Conservation (phyloP, 2,888 invertebrate species). For the Yponomeuta evonymella region DNA sequence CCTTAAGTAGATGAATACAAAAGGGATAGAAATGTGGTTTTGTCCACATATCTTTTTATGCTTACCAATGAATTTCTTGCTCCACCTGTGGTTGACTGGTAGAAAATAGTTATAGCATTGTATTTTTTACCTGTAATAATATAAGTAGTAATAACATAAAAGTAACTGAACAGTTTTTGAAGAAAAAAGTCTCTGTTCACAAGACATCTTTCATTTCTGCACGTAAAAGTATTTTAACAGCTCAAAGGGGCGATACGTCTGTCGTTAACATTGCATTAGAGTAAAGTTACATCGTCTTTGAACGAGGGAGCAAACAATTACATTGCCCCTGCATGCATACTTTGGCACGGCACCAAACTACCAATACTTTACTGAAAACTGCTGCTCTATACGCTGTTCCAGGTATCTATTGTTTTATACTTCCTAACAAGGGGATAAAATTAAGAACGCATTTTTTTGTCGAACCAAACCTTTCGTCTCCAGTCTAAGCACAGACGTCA, state of each 20-base stretch:
- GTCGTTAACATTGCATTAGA: slow-evolving; percentile 55
- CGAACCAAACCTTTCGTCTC: neutral
- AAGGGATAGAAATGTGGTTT: no score
- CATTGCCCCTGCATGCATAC: slow-evolving; percentile 44
- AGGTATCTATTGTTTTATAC: neutral
- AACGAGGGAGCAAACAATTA: slow-evolving; percentile 47
- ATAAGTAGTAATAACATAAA: no score
- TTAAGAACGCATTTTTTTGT: neutral
- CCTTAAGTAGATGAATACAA: no score
- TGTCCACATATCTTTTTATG: no score
- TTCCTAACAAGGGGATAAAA: neutral
- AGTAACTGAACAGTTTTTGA: neutral
- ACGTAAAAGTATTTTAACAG: neutral
- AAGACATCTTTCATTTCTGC: slow-evolving; percentile 19
- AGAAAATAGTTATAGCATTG: no score
- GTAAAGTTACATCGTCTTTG: slow-evolving; percentile 25
- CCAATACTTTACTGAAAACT: slow-evolving; percentile 3
- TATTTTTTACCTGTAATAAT: no score
- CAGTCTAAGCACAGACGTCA: neutral
- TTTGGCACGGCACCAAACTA: slow-evolving; percentile 60
- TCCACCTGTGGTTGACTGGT: no score
- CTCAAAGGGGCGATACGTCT: slow-evolving; percentile 32
- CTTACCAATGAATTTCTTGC: no score
- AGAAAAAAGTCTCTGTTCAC: slow-evolving; percentile 1
- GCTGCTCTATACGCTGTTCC: neutral